Percentiles rank a stretch among this genome's conserved stretches.
Conservation (phyloP, 30 jellyfish, hydroid and myxozoan species). For the Chrysaora quinquecirrha region DNA sequence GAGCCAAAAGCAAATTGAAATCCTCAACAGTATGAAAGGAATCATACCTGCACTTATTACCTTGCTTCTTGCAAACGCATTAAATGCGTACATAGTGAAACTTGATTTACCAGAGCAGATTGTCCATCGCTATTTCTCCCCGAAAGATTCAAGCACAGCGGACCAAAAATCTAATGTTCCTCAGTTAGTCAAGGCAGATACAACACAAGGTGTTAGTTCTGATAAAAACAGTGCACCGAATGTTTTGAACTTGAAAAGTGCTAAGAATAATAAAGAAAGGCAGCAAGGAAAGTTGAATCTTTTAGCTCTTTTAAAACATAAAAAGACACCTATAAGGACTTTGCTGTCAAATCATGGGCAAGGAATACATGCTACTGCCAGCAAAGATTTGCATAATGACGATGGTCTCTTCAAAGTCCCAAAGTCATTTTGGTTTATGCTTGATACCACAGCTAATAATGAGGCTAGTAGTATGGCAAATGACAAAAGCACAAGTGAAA, state of each 20-base stretch:
- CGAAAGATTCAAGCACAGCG: not conserved
- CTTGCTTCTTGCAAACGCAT: not conserved
- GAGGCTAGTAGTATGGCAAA: not conserved
- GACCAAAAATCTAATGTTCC: not conserved
- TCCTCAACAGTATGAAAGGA: not conserved
- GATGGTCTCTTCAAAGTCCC: not conserved
- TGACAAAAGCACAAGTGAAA: not conserved
- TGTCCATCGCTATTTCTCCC: not conserved
- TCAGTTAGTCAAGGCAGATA: not conserved
- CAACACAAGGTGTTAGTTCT: too few species aligned
- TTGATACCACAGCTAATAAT: not conserved
- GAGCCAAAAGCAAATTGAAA: not conserved
- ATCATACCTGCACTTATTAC: not conserved
- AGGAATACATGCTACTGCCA: not conserved
- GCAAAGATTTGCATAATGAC: not conserved
- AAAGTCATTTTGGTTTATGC: not conserved
- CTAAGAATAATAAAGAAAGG: not conserved
- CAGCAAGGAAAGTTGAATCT: not conserved
- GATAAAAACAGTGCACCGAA: not conserved
- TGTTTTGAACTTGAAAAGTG: not conserved
- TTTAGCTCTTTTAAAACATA: not conserved
- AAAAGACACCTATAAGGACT: not conserved
- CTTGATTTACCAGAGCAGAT: not conserved
- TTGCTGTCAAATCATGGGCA: too few species aligned
- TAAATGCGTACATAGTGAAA: not conserved